Conservation (phyloP, 2,888 invertebrate species). For the Pammene fasciana region DNA sequence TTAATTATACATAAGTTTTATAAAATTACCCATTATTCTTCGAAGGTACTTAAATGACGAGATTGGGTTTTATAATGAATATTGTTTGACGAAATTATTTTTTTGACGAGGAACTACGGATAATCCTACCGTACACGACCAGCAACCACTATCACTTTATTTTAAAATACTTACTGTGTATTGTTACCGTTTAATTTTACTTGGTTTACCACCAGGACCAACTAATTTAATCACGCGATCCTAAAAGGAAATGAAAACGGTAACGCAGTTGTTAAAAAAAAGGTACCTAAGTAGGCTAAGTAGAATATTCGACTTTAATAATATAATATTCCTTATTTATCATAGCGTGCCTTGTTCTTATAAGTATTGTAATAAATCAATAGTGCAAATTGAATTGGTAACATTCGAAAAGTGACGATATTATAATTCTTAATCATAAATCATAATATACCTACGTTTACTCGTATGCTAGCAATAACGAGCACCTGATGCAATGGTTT, state of each 20-base stretch:
- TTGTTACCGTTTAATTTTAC: too few relatives aligned
- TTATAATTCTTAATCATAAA: constrained; percentile 3
- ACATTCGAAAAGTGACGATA: neutral
- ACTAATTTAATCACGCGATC: constrained; percentile 13
- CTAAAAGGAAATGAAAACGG: constrained; percentile 2
- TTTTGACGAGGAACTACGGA: too few relatives aligned
- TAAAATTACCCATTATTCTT: neutral
- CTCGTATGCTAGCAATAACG: constrained; percentile 25
- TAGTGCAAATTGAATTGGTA: constrained; percentile 2
- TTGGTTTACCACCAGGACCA: neutral
- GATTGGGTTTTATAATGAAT: too few relatives aligned
- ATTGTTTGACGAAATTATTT: too few relatives aligned
- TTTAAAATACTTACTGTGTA: too few relatives aligned
- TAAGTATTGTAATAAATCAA: neutral
- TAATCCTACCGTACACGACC: too few relatives aligned
- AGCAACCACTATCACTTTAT: too few relatives aligned
- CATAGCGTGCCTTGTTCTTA: neutral
- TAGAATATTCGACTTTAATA: neutral
- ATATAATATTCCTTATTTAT: neutral
- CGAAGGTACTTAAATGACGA: neutral
- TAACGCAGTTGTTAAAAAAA: neutral
- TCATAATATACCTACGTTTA: constrained; percentile 1
- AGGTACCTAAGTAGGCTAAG: neutral
- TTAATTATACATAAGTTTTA: neutral
- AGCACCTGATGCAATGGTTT: constrained; percentile 37